Evolutionary conservation across 2,888 invertebrate species (phyloP), one percentile per base, ranked within the genome.

Genomic region (Epiblema foenella): DNA sequence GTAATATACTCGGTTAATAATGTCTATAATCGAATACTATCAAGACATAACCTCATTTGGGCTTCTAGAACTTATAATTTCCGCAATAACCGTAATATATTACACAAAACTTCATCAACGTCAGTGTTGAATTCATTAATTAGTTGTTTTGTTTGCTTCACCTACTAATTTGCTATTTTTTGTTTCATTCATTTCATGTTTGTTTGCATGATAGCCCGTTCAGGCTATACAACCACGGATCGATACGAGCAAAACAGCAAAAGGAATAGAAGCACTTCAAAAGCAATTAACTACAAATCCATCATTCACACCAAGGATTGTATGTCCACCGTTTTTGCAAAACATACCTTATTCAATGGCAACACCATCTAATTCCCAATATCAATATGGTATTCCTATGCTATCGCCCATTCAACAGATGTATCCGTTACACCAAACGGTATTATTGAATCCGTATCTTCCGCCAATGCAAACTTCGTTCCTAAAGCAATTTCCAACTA

Each of bases 181-280:
- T 82, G 75, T 85, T 85, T 86, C 80, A 85, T 89, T 78, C 77
- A 83, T 81, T 93, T 93, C 92, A 89, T 89, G 87, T 88, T 88
- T 81, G 78, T 84, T 91, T 88, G 84, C 79, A 68, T 85, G 82
- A 81, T 94, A 95, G 95, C 95, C 93, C 80, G 93, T 94, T 74
- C 93, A 94, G 89, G 93, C 92, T 54, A 94, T 94, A 75, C 93
- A 93, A 76, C 94, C 93, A 66, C 85, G 93, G 89, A 94, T 94
- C 77, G 89, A 91, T 68, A 88, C 88, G 63, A 90, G 86, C 73
- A 93, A 89, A 78, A 79, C 83, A 3, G 76, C 82, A 0, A 92
- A 91, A 84, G 86, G 88, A 60, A 89, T 92, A 18, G 91, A 88
- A 73, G 81, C 85, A 12, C 81, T 94, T 72, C 92, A 93, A 83